Conservation (phyloP, 2,113 vertebrate genomes). For the Tinamus guttatus region DNA sequence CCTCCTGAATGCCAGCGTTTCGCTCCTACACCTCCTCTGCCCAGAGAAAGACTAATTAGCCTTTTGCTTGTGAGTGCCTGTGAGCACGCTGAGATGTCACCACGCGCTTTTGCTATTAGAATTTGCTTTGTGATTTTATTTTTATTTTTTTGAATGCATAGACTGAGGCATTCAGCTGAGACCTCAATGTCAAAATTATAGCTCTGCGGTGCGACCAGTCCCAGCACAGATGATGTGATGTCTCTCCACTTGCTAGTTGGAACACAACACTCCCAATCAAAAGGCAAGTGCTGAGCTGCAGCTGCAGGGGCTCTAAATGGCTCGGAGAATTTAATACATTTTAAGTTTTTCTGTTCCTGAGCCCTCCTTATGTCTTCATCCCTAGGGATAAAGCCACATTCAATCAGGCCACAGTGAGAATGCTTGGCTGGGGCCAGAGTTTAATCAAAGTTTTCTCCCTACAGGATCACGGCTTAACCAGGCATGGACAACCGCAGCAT, state of each 20-base stretch:
- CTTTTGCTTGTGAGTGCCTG: not conserved
- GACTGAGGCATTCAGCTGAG: not conserved
- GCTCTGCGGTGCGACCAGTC: rapidly evolving
- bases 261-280: not conserved
- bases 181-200: not conserved
- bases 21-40: not conserved
- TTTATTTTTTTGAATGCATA: not conserved
- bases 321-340: not conserved
- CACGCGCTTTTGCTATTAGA: not conserved
- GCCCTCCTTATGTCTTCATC: not conserved
- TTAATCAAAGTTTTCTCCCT: conserved; percentile 5
- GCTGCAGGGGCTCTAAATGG: not conserved
- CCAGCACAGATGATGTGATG: not conserved
- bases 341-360: not conserved
- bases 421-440: not conserved
- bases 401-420: not conserved
- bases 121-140: not conserved
- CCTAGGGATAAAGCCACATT: not conserved
- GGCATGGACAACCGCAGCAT: not conserved
- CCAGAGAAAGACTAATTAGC: conserved; percentile 23
- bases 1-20: not conserved
- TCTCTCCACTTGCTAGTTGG: not conserved
- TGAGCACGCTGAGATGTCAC: not conserved
- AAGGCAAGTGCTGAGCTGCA: not conserved
- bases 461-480: not conserved